Percentiles rank a stretch among this genome's conserved stretches.
These are phyloP conservation scores for Lithobates sylvaticus DNA, from an alignment of 2,797 vertebrate genomes.

Conservation along the genomic window DNA sequence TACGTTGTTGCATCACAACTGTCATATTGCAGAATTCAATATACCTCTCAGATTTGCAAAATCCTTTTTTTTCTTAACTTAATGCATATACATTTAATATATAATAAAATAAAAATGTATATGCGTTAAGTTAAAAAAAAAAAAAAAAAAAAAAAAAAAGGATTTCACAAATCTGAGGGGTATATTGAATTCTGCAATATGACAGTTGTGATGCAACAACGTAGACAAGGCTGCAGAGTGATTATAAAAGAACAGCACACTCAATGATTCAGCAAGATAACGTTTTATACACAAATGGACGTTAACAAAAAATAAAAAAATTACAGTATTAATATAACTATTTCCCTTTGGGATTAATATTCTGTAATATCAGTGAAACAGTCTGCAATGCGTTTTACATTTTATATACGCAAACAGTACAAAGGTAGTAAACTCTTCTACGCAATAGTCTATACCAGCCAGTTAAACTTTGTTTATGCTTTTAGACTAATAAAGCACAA, in stretches of 20 bases:
- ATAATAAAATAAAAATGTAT: too few species aligned
- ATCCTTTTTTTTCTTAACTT: too few species aligned
- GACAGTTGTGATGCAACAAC: background rate
- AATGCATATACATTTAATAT: too few species aligned
- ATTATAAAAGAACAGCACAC: conserved; percentile 48
- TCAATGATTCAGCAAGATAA: conserved; percentile 71
- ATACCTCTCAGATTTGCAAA: too few species aligned
- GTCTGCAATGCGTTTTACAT: background rate
- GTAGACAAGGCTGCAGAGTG: background rate
- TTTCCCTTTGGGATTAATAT: too few species aligned
- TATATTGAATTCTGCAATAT: background rate
- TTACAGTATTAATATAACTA: background rate
- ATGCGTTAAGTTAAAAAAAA: too few species aligned
- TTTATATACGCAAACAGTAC: background rate
- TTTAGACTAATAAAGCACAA: background rate
- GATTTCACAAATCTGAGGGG: background rate
- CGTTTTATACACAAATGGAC: background rate
- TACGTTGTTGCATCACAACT: too few species aligned
- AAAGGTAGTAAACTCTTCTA: background rate
- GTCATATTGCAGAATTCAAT: too few species aligned
- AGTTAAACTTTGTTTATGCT: background rate
- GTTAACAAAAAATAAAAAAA: background rate
- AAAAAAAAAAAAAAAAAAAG: too few species aligned
- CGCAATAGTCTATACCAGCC: background rate
- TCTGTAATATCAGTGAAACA: background rate